Base-by-base conservation (phyloP, 2,888 invertebrate species). In the Epiblema foenella region DNA sequence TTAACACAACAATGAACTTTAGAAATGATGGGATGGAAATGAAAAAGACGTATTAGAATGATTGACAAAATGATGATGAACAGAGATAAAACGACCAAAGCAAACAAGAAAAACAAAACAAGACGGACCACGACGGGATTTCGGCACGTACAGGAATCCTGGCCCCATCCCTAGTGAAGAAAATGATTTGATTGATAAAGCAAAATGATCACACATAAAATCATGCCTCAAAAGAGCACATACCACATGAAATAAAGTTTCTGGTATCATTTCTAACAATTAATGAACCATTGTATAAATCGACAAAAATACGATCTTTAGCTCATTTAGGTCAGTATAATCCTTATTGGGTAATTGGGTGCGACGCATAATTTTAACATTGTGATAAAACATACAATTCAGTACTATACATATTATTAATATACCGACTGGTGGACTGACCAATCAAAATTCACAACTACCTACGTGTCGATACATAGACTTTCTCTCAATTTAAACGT, bases 81-180 rank as follows among this genome's bases (percentile, higher is more conserved):
- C 51, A 17, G 24, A 11, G 46, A 54, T n/a, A 42, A 17, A n/a
- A 42, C 59, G 56, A 42, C 29, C 15, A 66, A 70, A 70, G 70
- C 70, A 59, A 66, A 29, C 33, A 60, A 42, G n/a, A 37, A 33
- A 33, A 60, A 70, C 65, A 70, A 59, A 29, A 57, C 29, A 5
- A 52, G 12, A 70, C 70, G 65, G 60, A 70, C 70, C 70, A 70
- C 70, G 70, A 60, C 33, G 65, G 18, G 52, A 37, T 15, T 20
- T 70, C 11, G 70, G 70, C 70, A 65, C 70, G 65, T 65, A 66
- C 59, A 70, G 59, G 65, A 65, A 70, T 54, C 65, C 59, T 24
- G 65, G 65, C 59, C 65, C 68, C 68, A 68, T 60, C 5, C 68
- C 70, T 70, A 68, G 49, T 59, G 68, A 24, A 49, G 46, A 64